phyloP scores from a whole-genome alignment of 2,888 invertebrate genomes.

The Drosophila formosana region DNA sequence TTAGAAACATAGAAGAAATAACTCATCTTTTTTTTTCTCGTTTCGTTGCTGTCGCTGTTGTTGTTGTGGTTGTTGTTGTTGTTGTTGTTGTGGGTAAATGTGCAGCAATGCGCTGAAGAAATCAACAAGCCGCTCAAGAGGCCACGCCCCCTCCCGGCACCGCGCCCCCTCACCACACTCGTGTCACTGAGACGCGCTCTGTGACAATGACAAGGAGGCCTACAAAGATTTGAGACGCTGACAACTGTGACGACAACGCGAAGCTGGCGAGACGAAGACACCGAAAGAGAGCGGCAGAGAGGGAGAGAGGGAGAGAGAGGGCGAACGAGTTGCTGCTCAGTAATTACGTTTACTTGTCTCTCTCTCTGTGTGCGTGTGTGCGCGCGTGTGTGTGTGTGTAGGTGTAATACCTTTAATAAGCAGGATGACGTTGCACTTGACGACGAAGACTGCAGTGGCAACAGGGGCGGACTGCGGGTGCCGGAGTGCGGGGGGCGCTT shows the following conservation, averaged over 20 bases:
- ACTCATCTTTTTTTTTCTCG: constrained; percentile 44
- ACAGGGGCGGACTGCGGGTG: not conserved
- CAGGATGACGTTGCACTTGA: constrained; percentile 78
- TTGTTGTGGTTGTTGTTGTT: constrained; percentile 8
- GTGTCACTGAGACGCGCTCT: constrained; percentile 49
- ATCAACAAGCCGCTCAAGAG: constrained; percentile 61
- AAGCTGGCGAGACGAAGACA: not conserved
- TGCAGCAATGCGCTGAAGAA: constrained; percentile 60
- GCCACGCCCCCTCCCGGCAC: not conserved
- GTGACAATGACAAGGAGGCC: constrained; percentile 77
- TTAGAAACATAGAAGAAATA: constrained; percentile 73
- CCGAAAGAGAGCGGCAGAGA: not conserved
- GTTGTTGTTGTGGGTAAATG: constrained; percentile 41
- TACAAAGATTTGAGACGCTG: constrained; percentile 57
- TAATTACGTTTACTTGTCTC: constrained; percentile 77
- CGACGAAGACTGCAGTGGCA: constrained; percentile 35
- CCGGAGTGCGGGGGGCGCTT: constrained; percentile 1
- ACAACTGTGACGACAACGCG: constrained; percentile 10
- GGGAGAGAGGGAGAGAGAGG: constrained; percentile 15
- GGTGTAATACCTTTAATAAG: constrained; percentile 79
- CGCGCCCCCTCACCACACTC: constrained; percentile 26
- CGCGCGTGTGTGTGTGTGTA: constrained; percentile 45
- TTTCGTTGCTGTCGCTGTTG: not conserved
- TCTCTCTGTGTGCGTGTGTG: constrained; percentile 13
- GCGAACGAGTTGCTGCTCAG: constrained; percentile 45